Conservation (phyloP, 2,113 vertebrate species). For the Tragulus kanchil region DNA sequence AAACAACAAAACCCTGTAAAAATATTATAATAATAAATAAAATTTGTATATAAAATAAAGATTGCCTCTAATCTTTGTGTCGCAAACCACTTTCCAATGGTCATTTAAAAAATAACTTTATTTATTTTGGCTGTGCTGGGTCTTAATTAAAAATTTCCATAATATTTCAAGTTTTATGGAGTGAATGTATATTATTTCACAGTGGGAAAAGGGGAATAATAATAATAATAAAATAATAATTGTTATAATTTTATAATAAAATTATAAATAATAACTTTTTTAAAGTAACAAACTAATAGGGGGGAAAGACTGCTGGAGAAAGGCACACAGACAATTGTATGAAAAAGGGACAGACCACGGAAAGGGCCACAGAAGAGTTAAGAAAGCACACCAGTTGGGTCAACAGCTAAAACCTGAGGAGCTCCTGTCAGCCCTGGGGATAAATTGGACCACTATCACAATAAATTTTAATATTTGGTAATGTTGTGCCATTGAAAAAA, state of each 20-base stretch:
- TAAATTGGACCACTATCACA: not conserved
- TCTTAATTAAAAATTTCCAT: not conserved
- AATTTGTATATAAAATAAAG: too few species aligned
- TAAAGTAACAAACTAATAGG: too few species aligned
- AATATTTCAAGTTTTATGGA: conserved; percentile 23
- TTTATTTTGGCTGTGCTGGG: not conserved
- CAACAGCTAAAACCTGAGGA: not conserved
- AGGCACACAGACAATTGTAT: not conserved
- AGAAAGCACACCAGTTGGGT: not conserved
- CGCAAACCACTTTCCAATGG: not conserved
- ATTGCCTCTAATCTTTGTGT: not conserved
- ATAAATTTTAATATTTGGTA: not conserved
- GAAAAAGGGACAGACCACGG: not conserved
- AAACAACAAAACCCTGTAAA: too few species aligned
- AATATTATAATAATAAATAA: too few species aligned
- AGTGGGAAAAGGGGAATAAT: not conserved
- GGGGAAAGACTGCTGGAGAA: not conserved
- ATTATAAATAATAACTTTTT: too few species aligned
- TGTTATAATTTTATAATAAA: too few species aligned
- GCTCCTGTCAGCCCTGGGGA: not conserved
- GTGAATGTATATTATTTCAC: not conserved
- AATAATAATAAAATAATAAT: too few species aligned
- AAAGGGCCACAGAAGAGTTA: not conserved
- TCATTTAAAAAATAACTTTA: not conserved
- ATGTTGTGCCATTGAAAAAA: not conserved